Evolutionary conservation across 2,797 vertebrate species (phyloP).

Genomic region (Sternotherus odoratus): DNA sequence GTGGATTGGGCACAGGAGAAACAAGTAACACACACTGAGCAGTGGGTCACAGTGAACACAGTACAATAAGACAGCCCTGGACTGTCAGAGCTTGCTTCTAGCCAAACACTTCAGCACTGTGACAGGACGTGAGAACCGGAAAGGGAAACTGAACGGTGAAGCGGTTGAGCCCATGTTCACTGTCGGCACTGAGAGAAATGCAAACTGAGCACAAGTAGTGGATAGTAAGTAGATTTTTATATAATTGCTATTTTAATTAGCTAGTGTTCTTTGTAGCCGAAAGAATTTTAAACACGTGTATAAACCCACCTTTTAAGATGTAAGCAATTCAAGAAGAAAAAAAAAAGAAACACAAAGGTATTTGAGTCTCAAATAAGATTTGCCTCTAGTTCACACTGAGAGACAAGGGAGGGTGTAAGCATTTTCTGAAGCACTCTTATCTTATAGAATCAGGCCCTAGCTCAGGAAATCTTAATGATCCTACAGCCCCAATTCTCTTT

Average conservation of each 20-base stretch:
- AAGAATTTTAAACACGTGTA: neutral
- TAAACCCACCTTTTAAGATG: neutral
- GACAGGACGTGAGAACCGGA: neutral
- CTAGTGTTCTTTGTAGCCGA: neutral
- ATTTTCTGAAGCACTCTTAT: neutral
- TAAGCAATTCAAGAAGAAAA: neutral
- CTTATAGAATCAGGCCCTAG: neutral
- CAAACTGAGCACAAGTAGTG: neutral
- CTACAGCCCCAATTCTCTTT: neutral
- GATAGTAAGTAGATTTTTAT: neutral
- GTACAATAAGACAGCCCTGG: neutral
- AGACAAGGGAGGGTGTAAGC: neutral
- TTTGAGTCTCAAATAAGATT: neutral
- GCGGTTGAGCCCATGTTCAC: neutral
- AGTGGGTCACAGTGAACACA: neutral
- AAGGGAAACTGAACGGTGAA: rapidly evolving
- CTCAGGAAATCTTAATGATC: rapidly evolving
- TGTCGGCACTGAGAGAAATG: neutral
- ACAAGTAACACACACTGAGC: neutral
- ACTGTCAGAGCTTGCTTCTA: neutral
- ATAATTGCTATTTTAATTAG: neutral
- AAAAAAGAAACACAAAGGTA: neutral
- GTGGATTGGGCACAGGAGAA: neutral
- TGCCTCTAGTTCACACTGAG: neutral
- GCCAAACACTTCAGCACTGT: neutral